Evolutionary conservation across 2,888 invertebrate genomes (phyloP).

Genomic region (Lamellibrachia satsuma): DNA sequence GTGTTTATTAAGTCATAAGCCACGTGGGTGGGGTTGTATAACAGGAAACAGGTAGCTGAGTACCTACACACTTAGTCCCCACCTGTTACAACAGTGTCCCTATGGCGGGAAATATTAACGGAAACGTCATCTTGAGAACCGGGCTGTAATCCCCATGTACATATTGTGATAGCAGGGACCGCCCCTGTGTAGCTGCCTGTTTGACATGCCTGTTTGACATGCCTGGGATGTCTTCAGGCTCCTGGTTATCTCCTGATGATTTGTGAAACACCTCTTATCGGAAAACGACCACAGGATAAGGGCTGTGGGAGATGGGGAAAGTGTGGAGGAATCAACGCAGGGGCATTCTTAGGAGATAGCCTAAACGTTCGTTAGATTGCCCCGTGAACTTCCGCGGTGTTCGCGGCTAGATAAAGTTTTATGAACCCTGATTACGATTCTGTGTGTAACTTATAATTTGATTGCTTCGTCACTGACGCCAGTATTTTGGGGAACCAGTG

Average conservation of each 20-base stretch:
- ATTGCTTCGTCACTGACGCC: background rate
- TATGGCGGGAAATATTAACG: background rate
- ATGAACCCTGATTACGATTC: background rate
- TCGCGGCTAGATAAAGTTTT: background rate
- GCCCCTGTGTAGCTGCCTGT: background rate
- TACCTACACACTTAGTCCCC: background rate
- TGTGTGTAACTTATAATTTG: background rate
- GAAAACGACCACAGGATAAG: background rate
- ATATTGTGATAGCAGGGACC: background rate
- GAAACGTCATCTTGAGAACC: background rate
- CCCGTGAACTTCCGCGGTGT: background rate
- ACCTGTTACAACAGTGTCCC: background rate
- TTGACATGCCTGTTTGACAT: background rate
- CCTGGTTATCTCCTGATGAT: background rate
- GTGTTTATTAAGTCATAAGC: background rate
- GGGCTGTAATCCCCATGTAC: background rate
- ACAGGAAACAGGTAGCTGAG: background rate
- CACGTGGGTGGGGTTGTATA: background rate
- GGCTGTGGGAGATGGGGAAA: background rate
- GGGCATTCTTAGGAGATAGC: slow-evolving; percentile 3
- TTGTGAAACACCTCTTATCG: background rate
- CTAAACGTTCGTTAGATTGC: background rate
- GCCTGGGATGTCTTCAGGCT: background rate
- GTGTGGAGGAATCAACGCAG: background rate
- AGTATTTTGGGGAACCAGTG: background rate